Evolutionary conservation across 2,888 invertebrate species (phyloP), one percentile per base, ranked within the genome.

Genomic region (Hyalella azteca): DNA sequence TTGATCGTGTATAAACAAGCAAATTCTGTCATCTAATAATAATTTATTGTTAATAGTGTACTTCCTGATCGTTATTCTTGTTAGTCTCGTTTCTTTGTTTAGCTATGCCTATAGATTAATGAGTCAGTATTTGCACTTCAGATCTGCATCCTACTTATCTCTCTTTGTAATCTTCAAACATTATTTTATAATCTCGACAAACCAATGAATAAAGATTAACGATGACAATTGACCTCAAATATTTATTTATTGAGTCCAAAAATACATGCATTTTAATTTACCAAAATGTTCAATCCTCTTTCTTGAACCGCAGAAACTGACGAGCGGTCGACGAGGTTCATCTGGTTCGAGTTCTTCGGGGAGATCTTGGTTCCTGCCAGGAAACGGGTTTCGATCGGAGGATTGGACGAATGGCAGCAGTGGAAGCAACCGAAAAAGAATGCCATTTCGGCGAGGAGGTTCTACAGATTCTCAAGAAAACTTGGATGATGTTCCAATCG

Each of bases 401-500:
- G 81, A 78, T 15, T 66, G 66, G 66, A 29, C 29, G 3, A 66
- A 7, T n/a, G 66, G 66, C 7, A 45, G 79, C 41, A 50, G 60
- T 29, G 79, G 79, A 26, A 49, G 80, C 29, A 45, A 50, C 40
- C 77, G 48, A 22, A 77, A 78, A 26, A 77, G 83, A 19, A 80
- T 73, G 39, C 54, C 78, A 29, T 73, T 81, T 22, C 81, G 77
- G 78, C 76, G 79, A 22, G 83, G 79, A 13, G 79, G 80, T 5
- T 83, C 83, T 22, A 77, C 81, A 78, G 85, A 81, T 82, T 86
- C 81, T 83, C 80, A 83, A 40, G 83, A 85, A 66, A 85, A 91
- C 86, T 88, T 90, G 36, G 93, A 93, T 86, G 95, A 96, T 87
- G 90, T 96, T 84, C 96, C 95, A 2, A 96, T 96, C 79, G 96